Evolutionary conservation across 2,797 vertebrate species (phyloP).

Genomic region (Schizopygopsis pylzovi): DNA sequence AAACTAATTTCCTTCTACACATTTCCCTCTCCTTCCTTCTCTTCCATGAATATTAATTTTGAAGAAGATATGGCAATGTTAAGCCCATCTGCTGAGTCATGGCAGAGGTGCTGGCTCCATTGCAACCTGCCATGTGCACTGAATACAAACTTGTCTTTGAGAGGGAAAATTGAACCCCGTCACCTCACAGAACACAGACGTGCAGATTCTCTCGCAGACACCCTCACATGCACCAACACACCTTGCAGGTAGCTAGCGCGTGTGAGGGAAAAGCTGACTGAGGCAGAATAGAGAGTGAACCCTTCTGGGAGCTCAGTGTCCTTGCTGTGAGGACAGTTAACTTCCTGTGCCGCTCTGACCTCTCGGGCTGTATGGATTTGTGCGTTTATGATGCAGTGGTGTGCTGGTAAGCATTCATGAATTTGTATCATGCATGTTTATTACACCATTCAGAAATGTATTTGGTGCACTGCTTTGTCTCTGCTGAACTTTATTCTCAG

Average conservation of each 20-base stretch:
- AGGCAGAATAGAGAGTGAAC: slow-evolving; percentile 71
- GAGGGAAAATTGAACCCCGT: slow-evolving; percentile 42
- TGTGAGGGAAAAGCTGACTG: slow-evolving; percentile 74
- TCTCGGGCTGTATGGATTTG: slow-evolving; percentile 31
- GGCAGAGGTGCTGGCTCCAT: slow-evolving; percentile 39
- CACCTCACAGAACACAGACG: slow-evolving; percentile 23
- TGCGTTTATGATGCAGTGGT: slow-evolving; percentile 29
- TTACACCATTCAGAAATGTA: not conserved
- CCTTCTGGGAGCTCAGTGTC: slow-evolving; percentile 73
- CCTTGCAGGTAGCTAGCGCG: slow-evolving; percentile 50
- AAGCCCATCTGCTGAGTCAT: slow-evolving; percentile 47
- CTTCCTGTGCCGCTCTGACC: slow-evolving; percentile 63
- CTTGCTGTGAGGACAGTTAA: slow-evolving; percentile 77
- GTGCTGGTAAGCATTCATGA: slow-evolving; percentile 16
- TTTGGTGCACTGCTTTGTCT: not conserved
- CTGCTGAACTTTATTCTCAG: slow-evolving; percentile 4
- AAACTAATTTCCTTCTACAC: not conserved
- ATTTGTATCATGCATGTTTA: slow-evolving; percentile 43
- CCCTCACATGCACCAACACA: slow-evolving; percentile 42
- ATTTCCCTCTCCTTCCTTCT: not conserved
- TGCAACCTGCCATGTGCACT: slow-evolving; percentile 22
- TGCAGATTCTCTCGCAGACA: slow-evolving; percentile 7
- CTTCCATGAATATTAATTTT: slow-evolving; percentile 6
- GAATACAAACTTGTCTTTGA: slow-evolving; percentile 49
- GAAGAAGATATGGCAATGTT: slow-evolving; percentile 6